A percentile compares a stretch with the other conserved stretches of the same genome.
These are phyloP conservation scores for Venustaconcha ellipsiformis DNA, from an alignment of 1,140 invertebrate species.

Conservation along the genomic window DNA sequence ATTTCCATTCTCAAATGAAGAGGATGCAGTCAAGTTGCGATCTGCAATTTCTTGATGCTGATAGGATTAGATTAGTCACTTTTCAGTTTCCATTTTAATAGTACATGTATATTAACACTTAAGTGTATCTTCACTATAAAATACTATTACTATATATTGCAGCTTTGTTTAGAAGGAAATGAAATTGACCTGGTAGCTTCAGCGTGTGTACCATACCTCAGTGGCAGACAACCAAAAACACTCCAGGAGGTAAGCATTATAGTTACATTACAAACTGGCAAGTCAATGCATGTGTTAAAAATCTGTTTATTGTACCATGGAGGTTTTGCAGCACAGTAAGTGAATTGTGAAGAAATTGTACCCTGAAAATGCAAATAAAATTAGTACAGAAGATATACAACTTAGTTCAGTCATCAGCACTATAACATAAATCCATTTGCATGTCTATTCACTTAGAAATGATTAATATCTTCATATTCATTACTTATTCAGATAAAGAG, in stretches of 20 bases:
- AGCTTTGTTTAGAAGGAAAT: constrained; percentile 41
- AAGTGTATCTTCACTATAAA: background rate
- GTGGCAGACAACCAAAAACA: constrained; percentile 38
- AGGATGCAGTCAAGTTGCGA: background rate
- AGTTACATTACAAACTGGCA: too few relatives aligned
- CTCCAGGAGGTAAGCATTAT: constrained; percentile 48
- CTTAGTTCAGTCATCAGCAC: too few relatives aligned
- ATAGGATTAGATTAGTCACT: background rate
- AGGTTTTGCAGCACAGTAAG: too few relatives aligned
- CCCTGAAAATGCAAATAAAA: background rate
- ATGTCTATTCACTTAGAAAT: too few relatives aligned
- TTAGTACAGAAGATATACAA: background rate
- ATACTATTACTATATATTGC: constrained; percentile 19
- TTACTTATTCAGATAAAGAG: too few relatives aligned
- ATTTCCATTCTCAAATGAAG: background rate
- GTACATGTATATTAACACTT: background rate
- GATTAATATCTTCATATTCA: too few relatives aligned
- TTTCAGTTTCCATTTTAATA: background rate
- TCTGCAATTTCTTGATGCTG: background rate
- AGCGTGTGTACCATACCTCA: constrained; percentile 52
- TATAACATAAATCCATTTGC: too few relatives aligned
- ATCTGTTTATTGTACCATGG: too few relatives aligned
- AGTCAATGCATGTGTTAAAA: too few relatives aligned
- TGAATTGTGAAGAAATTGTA: background rate
- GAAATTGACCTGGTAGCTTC: constrained; percentile 39